These are phyloP conservation scores for Denticeps clupeoides DNA, from an alignment of 2,797 vertebrate species.

Conservation along the genomic window DNA sequence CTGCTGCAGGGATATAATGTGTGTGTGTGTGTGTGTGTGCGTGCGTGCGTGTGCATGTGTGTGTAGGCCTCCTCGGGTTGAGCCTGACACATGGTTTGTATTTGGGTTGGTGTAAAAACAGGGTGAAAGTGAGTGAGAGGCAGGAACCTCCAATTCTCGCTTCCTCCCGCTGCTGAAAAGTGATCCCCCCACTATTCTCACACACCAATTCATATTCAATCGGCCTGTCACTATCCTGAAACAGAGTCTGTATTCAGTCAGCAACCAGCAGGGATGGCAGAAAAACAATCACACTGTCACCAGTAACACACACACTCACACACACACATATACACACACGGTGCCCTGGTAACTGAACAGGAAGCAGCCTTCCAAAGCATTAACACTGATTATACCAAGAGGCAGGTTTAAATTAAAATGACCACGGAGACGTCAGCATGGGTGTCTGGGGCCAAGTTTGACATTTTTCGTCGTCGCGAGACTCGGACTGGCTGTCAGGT, in stretches of 20 bases:
- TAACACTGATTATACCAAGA: no score
- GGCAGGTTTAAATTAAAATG: no score
- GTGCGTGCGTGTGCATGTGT: constrained; percentile 28
- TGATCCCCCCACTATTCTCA: constrained; percentile 32
- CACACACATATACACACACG: constrained; percentile 36
- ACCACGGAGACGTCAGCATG: no score
- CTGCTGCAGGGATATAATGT: constrained; percentile 38
- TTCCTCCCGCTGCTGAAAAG: constrained; percentile 60
- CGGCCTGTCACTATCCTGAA: constrained; percentile 44
- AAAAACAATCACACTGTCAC: constrained; percentile 34
- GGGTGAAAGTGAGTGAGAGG: constrained; percentile 42
- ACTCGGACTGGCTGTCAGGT: no score
- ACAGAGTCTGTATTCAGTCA: constrained; percentile 34
- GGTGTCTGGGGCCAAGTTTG: no score
- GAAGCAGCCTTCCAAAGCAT: no score
- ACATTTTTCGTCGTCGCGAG: no score
- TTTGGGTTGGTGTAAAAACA: constrained; percentile 52
- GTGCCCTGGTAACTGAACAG: no score
- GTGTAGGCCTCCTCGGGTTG: background rate
- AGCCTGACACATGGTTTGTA: constrained; percentile 65
- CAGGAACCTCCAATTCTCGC: constrained; percentile 59
- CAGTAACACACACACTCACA: constrained; percentile 28
- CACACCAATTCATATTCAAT: constrained; percentile 39
- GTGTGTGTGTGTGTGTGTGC: constrained; percentile 43
- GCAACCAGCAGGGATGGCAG: constrained; percentile 22